Base-by-base conservation (phyloP, 1,140 invertebrate genomes). In the Aricia agestis region DNA sequence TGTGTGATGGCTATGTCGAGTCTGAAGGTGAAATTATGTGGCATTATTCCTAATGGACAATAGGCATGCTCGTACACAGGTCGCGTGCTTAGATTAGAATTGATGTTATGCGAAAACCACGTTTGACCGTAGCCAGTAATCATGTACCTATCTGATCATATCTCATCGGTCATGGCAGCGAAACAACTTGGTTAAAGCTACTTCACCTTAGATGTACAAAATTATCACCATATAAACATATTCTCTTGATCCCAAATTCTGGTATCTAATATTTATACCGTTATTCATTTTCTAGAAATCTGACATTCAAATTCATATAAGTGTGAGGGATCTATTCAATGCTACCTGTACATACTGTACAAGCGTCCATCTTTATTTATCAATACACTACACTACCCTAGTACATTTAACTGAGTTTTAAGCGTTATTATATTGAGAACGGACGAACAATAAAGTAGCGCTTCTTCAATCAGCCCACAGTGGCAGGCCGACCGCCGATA, bases 401-500 rank as follows among this genome's bases (percentile, higher is more conserved):
- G 36, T 36, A 52, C 45, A 52, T 52, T 52, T 15, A 52, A 7
- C 41, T 6, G 41, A 2, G 41, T 7, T 42, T 42, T 7, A 11
- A 52, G 9, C 45, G 45, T 52, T 52, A 52, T 52, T 52, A 52
- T 52, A 52, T 52, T 52, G 45, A 52, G 13, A 65, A 59, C 68
- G 71, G 52, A 65, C 68, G 72, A 67, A 67, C 78, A 82, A 84
- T 83, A 84, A 82, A 82, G 76, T 81, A 78, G 76, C 77, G 76
- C 83, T 78, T 80, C 78, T 76, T 84, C 80, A 83, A 78, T 85
- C 79, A 79, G 74, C 79, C 76, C 76, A 74, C 68, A 77, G 76
- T 73, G 73, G 78, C 77, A 78, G 72, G 77, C 76, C 82, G 82
- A 63, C 59, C 59, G 59, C 59, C 59, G 59, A 87, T 88, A 86